These are phyloP conservation scores for Mycteria americana DNA, from an alignment of 2,797 vertebrate genomes.

Conservation along the genomic window DNA sequence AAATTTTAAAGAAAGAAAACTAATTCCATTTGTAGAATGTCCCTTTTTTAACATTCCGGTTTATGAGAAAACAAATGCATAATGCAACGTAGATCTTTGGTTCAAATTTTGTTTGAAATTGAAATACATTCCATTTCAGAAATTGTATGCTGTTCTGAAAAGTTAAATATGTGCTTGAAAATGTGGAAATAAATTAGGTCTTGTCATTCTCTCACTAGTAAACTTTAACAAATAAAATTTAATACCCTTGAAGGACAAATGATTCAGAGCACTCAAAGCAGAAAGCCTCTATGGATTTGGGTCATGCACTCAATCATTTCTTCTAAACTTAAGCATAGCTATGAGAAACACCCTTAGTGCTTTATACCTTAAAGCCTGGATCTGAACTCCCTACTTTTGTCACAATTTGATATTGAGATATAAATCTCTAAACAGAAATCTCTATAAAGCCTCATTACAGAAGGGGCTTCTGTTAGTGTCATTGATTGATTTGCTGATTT, in stretches of 20 bases:
- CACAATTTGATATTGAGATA: neutral
- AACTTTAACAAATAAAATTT: constrained; percentile 44
- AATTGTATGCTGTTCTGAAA: neutral
- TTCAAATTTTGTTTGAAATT: constrained; percentile 12
- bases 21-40: neutral
- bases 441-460: neutral
- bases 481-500: constrained; percentile 23
- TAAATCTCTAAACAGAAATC: neutral
- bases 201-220: constrained; percentile 8
- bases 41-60: neutral
- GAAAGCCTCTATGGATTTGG: neutral
- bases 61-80: neutral
- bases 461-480: neutral
- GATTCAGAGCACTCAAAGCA: constrained; percentile 7
- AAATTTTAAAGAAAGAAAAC: neutral
- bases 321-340: neutral
- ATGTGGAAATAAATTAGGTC: constrained; percentile 28
- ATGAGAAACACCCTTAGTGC: neutral
- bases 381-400: neutral
- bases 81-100: neutral
- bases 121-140: constrained; percentile 31
- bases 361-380: neutral
- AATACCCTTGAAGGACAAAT: constrained; percentile 39
- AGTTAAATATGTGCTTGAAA: constrained; percentile 40
- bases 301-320: constrained; percentile 22